These are phyloP conservation scores for Copsychus sechellarum DNA, from an alignment of 2,113 vertebrate species.

Conservation along the genomic window DNA sequence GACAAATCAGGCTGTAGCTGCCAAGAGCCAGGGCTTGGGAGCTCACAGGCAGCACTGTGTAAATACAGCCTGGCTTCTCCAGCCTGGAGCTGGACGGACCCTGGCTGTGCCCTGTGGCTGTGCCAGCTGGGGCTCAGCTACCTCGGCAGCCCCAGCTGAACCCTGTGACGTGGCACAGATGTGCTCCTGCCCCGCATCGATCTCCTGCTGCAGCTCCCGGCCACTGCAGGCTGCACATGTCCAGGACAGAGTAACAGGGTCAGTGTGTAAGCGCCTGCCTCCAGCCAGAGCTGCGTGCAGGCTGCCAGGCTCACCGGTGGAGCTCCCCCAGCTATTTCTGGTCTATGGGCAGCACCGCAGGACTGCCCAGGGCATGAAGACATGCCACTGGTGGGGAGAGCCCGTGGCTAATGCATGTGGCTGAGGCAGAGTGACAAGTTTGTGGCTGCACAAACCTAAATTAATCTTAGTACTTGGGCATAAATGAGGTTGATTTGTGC, in stretches of 20 bases:
- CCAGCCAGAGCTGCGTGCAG: neutral
- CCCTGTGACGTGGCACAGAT: neutral
- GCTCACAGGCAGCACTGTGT: fast-evolving
- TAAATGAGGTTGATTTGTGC: neutral
- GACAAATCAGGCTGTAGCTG: conserved; percentile 30
- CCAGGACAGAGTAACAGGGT: neutral
- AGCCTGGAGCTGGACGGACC: neutral
- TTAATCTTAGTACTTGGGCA: neutral
- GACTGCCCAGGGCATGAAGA: neutral
- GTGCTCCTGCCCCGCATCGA: fast-evolving
- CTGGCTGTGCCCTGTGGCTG: neutral
- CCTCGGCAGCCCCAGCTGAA: fast-evolving
- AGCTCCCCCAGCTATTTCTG: neutral
- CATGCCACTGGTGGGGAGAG: neutral
- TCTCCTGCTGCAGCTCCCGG: neutral
- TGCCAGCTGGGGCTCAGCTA: neutral
- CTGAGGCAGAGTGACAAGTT: neutral
- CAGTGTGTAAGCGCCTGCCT: neutral
- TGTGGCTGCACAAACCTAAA: neutral
- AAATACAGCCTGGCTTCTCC: neutral
- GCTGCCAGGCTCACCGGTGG: neutral
- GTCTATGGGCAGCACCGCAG: neutral
- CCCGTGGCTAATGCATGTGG: neutral
- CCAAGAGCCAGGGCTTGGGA: neutral
- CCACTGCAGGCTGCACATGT: fast-evolving